These are phyloP conservation scores for Erebia epiphron DNA, from an alignment of 2,888 invertebrate genomes.

Conservation along the genomic window DNA sequence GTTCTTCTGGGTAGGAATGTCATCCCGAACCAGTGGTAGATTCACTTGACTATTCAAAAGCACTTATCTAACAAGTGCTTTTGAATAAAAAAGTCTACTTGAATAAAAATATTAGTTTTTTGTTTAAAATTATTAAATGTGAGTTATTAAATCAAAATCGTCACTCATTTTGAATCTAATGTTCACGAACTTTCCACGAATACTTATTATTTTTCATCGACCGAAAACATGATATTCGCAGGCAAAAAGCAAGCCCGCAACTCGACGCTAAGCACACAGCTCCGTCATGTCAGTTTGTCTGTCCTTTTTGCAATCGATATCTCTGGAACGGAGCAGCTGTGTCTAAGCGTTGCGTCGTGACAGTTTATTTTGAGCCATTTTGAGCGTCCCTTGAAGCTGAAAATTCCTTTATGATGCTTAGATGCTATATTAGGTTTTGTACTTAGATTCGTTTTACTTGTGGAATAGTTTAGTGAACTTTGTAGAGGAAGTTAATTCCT, in stretches of 20 bases:
- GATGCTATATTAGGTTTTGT: slow-evolving; percentile 15
- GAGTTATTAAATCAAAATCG: no score
- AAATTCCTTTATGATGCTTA: slow-evolving; percentile 31
- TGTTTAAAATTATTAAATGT: no score
- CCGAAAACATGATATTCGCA: slow-evolving; percentile 15
- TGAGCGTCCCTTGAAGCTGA: slow-evolving; percentile 28
- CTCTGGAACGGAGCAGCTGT: slow-evolving; percentile 74
- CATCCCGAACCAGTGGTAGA: no score
- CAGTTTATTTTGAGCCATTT: slow-evolving; percentile 41
- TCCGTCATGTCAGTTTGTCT: slow-evolving; percentile 57
- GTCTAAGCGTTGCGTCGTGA: slow-evolving; percentile 41
- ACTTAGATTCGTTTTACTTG: not conserved
- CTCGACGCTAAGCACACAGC: slow-evolving; percentile 50
- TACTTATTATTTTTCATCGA: not conserved
- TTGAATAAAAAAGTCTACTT: no score
- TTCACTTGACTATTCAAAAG: no score
- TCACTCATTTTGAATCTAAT: not conserved
- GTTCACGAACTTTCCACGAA: not conserved
- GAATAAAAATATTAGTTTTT: no score
- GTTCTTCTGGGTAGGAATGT: no score
- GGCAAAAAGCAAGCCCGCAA: slow-evolving; percentile 24
- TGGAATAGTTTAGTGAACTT: no score
- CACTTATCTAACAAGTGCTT: no score
- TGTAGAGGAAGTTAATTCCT: no score
- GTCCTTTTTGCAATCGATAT: slow-evolving; percentile 71